A percentile compares a stretch with the other conserved stretches of the same genome.
phyloP scores from a whole-genome alignment of 2,797 vertebrate genomes.

The Rhabdomys pumilio region DNA sequence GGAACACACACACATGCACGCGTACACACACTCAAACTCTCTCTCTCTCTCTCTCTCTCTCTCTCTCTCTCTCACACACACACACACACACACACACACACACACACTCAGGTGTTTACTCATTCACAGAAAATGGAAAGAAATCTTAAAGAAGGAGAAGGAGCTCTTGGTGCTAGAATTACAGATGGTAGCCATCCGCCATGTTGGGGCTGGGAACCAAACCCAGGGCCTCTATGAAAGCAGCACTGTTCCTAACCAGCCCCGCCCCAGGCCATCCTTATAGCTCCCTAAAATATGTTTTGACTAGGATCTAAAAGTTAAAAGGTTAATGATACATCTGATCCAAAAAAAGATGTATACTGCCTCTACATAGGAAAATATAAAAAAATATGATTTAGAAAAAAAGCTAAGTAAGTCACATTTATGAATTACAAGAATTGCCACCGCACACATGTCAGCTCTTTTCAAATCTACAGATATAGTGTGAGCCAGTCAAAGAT shows the following conservation, averaged over 20 bases:
- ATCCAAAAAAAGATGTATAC: not conserved
- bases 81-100: not conserved
- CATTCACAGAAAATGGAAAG: not conserved
- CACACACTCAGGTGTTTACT: not conserved
- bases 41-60: too few relatives aligned
- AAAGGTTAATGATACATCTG: constrained; percentile 14
- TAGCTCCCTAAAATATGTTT: not conserved
- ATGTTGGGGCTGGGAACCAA: not conserved
- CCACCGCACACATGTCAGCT: not conserved
- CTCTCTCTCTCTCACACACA: too few relatives aligned
- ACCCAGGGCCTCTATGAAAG: not conserved
- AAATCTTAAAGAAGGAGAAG: not conserved
- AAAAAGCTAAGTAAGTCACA: not conserved
- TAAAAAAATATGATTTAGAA: constrained; percentile 31
- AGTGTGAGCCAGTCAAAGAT: not conserved
- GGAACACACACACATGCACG: too few relatives aligned
- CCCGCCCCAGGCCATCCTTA: not conserved
- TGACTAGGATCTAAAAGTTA: not conserved
- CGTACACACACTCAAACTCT: not conserved
- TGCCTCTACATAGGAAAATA: not conserved
- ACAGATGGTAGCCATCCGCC: not conserved
- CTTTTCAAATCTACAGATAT: not conserved
- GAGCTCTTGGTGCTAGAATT: not conserved
- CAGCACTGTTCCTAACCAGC: not conserved
- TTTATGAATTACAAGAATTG: not conserved